These are phyloP conservation scores for Cryptophagus acutangulus DNA, from an alignment of 2,888 invertebrate genomes.

Conservation along the genomic window DNA sequence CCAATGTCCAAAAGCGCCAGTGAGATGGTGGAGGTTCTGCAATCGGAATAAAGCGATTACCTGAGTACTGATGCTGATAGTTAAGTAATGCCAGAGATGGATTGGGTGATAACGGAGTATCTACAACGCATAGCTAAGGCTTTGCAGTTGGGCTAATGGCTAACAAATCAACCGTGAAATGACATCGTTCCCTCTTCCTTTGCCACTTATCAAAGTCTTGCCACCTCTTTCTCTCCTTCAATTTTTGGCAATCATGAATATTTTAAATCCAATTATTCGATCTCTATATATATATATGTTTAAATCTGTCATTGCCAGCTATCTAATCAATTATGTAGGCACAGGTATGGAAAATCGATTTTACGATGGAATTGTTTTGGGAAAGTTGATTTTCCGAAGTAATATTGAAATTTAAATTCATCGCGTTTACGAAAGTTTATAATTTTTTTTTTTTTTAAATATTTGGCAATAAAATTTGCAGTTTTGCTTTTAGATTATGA, in stretches of 20 bases:
- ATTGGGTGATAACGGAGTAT: constrained; percentile 27
- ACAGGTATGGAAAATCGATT: too few relatives aligned
- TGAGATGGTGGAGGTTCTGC: constrained; percentile 2
- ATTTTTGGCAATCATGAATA: constrained; percentile 19
- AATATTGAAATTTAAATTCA: too few relatives aligned
- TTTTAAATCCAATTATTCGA: constrained; percentile 19
- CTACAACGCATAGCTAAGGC: constrained; percentile 15
- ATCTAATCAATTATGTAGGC: constrained; percentile 1
- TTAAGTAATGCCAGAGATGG: constrained; percentile 26
- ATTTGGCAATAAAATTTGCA: too few relatives aligned
- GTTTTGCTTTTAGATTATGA: too few relatives aligned
- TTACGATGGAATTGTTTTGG: too few relatives aligned
- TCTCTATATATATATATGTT: neutral
- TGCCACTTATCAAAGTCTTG: constrained; percentile 25
- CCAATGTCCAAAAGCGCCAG: constrained; percentile 6
- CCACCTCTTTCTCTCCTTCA: constrained; percentile 9
- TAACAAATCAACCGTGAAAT: constrained; percentile 35
- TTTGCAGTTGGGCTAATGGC: constrained; percentile 28
- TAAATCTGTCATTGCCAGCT: constrained; percentile 5
- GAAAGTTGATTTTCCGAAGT: too few relatives aligned
- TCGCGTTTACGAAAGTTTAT: too few relatives aligned
- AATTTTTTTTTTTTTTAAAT: too few relatives aligned
- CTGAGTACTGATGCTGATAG: constrained; percentile 21
- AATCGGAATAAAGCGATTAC: constrained; percentile 21
- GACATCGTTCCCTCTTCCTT: constrained; percentile 27